Evolutionary conservation across 1,140 invertebrate species (phyloP), one percentile per base, ranked within the genome.

Genomic region (Semibalanus balanoides): DNA sequence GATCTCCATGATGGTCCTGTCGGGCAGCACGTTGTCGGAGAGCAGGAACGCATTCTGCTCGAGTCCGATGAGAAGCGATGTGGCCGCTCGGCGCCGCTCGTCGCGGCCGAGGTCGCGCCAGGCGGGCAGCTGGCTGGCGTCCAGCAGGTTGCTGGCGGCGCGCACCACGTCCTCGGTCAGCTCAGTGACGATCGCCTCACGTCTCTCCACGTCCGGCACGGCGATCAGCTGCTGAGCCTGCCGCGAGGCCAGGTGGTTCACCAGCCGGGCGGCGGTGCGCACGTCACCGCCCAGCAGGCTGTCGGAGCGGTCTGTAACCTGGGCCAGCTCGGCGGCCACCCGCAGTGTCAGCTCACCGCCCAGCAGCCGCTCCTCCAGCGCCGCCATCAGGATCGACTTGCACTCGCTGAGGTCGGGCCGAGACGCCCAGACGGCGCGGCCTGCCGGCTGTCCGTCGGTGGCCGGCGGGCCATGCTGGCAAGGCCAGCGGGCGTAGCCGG

Each of bases 1-100:
- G 77, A 88, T 87, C 80, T 93, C 91, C 76, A 91, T 86, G 76
- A 93, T 90, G 78, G 89, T 92, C 79, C 92, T 92, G 82, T 94
- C 91, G 76, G 90, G 87, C 28, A 88, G 88, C 0, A 96, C 88
- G 14, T 91, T 91, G 79, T 96, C 91, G 25, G 94, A 94, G 76
- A 98, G 84, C 0, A 96, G 85, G 82, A 95, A 94, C 0, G 95
- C 93, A 81, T 95, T 95, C 82, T 95, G 92, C 83, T 98, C 96
- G 3, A 97, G 83, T 0, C 93, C 93, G 35, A 92, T 92, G 0
- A 96, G 86, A 40, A 96, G 82, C 0, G 90, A 91, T 19, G 93
- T 94, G 9, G 93, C 93, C 0, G 93, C 92, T 76, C 88, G 85
- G 88, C 93, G 92, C 85, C 79, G 80, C 75, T 74, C 79, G n/a